phyloP scores from a whole-genome alignment of 2,797 vertebrate species.

The Arnoldichthys spilopterus region DNA sequence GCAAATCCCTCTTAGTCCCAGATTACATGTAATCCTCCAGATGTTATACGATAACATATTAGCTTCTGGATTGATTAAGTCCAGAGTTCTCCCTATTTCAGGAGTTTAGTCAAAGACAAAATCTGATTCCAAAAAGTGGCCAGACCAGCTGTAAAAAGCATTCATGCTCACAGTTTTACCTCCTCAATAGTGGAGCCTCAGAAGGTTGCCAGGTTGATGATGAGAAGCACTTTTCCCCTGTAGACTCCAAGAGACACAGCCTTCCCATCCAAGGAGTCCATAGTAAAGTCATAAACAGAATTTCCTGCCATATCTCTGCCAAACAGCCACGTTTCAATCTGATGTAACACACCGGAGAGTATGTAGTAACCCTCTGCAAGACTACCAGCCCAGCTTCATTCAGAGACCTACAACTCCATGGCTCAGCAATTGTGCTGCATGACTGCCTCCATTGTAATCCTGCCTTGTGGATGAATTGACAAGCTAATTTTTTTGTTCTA shows the following conservation, averaged over 20 bases:
- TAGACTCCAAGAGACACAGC: conserved; percentile 70
- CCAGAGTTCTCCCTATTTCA: not conserved
- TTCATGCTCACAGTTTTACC: conserved; percentile 64
- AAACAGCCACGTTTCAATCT: conserved; percentile 24
- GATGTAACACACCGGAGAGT: conserved; percentile 60
- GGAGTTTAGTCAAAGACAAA: not conserved
- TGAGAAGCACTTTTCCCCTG: conserved; percentile 77
- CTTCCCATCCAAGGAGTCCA: conserved; percentile 76
- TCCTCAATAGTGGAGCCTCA: conserved; percentile 83
- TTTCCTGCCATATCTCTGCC: conserved; percentile 66
- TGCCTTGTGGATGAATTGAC: conserved; percentile 66
- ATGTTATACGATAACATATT: not conserved
- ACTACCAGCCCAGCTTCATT: conserved; percentile 64
- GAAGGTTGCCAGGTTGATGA: conserved; percentile 83
- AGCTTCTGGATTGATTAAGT: not conserved
- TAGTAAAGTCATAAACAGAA: conserved; percentile 78
- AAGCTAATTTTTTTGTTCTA: conserved; percentile 66
- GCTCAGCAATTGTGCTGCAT: conserved; percentile 82
- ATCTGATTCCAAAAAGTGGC: not conserved
- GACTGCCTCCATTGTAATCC: conserved; percentile 74
- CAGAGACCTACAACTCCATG: conserved; percentile 66
- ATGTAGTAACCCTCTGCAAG: conserved; percentile 60
- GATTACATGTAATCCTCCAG: not conserved
- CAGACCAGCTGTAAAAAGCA: not conserved
- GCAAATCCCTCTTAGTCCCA: not conserved